phyloP scores from a whole-genome alignment of 2,888 invertebrate genomes.

The Archips xylosteana region DNA sequence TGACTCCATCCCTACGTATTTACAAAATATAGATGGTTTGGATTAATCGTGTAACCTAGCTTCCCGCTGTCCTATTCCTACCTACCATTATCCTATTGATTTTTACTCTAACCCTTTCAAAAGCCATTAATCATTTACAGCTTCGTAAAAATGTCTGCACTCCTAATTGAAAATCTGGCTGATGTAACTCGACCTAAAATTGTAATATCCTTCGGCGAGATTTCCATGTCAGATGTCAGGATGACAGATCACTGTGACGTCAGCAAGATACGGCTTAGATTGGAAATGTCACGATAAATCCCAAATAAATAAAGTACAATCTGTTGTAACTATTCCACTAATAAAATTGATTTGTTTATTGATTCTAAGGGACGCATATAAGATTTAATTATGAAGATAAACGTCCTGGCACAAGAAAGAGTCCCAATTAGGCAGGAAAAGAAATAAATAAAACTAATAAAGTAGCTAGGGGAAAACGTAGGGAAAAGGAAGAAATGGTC shows the following conservation, averaged over 20 bases:
- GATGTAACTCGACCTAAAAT: constrained; percentile 7
- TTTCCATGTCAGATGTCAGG: constrained; percentile 25
- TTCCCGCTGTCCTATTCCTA: too few relatives aligned
- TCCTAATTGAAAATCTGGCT: not conserved
- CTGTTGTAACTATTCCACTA: not conserved
- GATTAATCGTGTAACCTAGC: too few relatives aligned
- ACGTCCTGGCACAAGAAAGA: constrained; percentile 4
- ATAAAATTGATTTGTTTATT: not conserved
- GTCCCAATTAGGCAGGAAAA: constrained; percentile 10
- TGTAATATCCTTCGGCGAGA: constrained; percentile 5
- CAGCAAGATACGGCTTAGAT: constrained; percentile 24
- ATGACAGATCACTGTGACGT: constrained; percentile 38
- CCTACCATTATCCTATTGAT: not conserved
- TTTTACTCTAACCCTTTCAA: not conserved
- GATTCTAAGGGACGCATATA: not conserved
- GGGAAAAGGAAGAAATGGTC: constrained; percentile 16
- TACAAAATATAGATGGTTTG: too few relatives aligned
- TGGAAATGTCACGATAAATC: constrained; percentile 10
- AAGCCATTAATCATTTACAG: not conserved
- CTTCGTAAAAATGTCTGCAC: not conserved
- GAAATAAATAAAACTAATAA: constrained; percentile 23
- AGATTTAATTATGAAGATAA: constrained; percentile 38
- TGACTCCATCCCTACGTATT: too few relatives aligned
- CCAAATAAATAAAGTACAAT: constrained; percentile 1
- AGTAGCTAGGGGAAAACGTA: constrained; percentile 7